These are phyloP conservation scores for Phallusia fumigata DNA, from an alignment of 23 tunicate genomes.

Conservation along the genomic window DNA sequence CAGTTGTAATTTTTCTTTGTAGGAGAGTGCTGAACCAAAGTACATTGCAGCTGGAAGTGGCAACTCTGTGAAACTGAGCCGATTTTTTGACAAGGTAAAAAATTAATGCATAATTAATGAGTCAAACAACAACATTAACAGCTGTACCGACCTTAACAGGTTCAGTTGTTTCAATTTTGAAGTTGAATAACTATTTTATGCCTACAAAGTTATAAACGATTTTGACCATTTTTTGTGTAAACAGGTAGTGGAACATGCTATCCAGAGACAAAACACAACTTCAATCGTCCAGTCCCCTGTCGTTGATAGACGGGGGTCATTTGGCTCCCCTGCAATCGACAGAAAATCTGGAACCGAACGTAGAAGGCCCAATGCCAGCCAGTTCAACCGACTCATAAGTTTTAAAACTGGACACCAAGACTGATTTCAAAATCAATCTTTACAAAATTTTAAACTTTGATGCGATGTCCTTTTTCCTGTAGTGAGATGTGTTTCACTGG, in stretches of 20 bases:
- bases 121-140: too few relatives aligned
- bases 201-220: too few relatives aligned
- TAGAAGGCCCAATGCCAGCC: conserved; percentile 26
- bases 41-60: conserved; percentile 89
- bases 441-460: not conserved
- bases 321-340: conserved; percentile 18
- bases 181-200: too few relatives aligned
- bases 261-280: conserved; percentile 25
- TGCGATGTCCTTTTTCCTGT: too few relatives aligned
- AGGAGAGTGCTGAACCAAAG: conserved; percentile 70
- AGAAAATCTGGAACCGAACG: conserved; percentile 23
- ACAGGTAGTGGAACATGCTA: conserved; percentile 52
- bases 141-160: too few relatives aligned
- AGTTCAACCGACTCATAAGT: not conserved
- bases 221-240: too few relatives aligned
- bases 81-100: conserved; percentile 88
- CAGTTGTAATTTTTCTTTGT: not conserved
- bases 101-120: too few relatives aligned
- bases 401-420: conserved; percentile 24
- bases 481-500: too few relatives aligned
- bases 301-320: conserved; percentile 34
- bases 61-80: conserved; percentile 69
- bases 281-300: conserved; percentile 20
- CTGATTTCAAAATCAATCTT: not conserved
- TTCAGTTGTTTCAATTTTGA: too few relatives aligned